phyloP scores from a whole-genome alignment of 2,888 invertebrate species.

The Celastrina argiolus region DNA sequence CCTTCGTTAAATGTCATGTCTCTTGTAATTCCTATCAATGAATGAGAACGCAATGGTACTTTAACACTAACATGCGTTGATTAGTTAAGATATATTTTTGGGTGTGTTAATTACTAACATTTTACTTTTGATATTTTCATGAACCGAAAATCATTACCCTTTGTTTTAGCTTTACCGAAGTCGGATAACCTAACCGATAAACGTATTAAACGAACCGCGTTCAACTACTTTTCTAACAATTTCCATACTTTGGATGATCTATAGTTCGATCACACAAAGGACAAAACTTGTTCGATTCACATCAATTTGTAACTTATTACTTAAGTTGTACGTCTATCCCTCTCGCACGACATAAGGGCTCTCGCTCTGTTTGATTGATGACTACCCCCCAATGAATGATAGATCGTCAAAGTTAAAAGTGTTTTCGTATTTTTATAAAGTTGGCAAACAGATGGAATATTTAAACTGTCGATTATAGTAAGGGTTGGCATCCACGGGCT shows the following conservation, averaged over 20 bases:
- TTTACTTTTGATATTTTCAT: too few species aligned
- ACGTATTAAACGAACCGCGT: neutral
- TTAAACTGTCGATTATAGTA: neutral
- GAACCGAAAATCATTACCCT: too few species aligned
- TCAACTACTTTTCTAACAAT: neutral
- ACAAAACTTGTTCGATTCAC: neutral
- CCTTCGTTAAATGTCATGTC: too few species aligned
- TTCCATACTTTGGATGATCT: neutral
- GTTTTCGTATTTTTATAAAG: constrained; percentile 13
- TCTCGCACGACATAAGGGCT: neutral
- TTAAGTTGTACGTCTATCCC: neutral
- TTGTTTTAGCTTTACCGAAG: too few species aligned
- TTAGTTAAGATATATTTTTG: too few species aligned
- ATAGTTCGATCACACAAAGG: neutral
- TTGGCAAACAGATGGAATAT: constrained; percentile 10
- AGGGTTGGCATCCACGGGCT: neutral
- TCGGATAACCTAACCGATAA: neutral
- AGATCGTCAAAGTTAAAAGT: constrained; percentile 16
- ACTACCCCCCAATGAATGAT: constrained; percentile 8
- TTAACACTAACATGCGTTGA: too few species aligned
- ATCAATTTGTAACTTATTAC: constrained; percentile 5
- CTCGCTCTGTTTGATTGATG: constrained; percentile 12
- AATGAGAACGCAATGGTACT: too few species aligned
- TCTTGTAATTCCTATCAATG: too few species aligned
- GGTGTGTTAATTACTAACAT: too few species aligned